A percentile compares a stretch with the other conserved stretches of the same genome.
Conservation (phyloP, 2,888 invertebrate species). For the Trilocha varians region DNA sequence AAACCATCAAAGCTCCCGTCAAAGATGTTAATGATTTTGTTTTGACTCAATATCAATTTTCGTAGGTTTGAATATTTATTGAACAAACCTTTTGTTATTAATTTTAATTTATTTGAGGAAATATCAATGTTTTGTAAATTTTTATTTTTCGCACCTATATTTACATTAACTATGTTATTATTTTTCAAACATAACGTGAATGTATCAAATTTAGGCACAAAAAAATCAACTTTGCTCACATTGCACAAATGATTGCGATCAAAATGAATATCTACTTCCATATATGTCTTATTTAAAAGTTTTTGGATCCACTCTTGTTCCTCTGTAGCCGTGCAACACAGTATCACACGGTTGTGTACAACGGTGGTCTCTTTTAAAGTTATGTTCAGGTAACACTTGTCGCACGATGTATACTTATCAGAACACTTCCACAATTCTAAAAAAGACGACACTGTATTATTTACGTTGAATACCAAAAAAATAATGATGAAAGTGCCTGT, state of each 20-base stretch:
- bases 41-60: conserved; percentile 79
- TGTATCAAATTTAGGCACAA: conserved; percentile 40
- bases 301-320: conserved; percentile 31
- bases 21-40: conserved; percentile 73
- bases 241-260: conserved; percentile 32
- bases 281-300: conserved; percentile 44
- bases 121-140: conserved; percentile 74
- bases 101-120: conserved; percentile 71
- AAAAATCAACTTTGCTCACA: conserved; percentile 33
- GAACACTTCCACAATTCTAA: conserved; percentile 41
- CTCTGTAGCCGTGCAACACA: conserved; percentile 44
- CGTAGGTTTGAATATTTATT: conserved; percentile 71
- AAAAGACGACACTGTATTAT: conserved; percentile 42
- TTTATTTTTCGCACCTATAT: conserved; percentile 36
- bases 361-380: conserved; percentile 43
- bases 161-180: conserved; percentile 42
- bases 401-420: conserved; percentile 34
- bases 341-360: conserved; percentile 26
- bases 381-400: conserved; percentile 50
- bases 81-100: conserved; percentile 67
- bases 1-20: conserved; percentile 75
- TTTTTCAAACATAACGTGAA: conserved; percentile 43
- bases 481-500: conserved; percentile 47
- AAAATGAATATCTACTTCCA: conserved; percentile 36
- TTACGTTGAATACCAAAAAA: conserved; percentile 47